Conservation (phyloP, 2,113 vertebrate species). For the Cheirogaleus medius region DNA sequence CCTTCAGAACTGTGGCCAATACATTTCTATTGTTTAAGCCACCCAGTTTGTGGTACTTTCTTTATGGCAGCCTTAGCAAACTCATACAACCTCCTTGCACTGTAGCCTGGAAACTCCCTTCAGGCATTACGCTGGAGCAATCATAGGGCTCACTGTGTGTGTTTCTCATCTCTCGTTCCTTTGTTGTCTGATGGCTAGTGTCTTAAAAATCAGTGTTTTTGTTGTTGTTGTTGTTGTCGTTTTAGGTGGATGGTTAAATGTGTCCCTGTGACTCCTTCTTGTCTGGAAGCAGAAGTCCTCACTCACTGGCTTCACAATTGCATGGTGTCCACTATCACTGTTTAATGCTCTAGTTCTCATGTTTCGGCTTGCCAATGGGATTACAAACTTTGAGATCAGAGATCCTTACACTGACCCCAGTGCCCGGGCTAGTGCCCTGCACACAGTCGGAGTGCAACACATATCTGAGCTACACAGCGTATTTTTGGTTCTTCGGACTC, state of each 20-base stretch:
- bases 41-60: background rate
- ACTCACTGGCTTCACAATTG: background rate
- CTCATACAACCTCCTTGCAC: background rate
- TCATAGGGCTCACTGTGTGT: background rate
- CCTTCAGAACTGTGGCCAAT: background rate
- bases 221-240: background rate
- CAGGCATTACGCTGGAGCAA: background rate
- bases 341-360: background rate
- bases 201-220: background rate
- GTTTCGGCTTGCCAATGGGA: background rate
- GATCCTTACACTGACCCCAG: background rate
- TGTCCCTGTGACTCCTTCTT: background rate
- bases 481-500: conserved; percentile 19
- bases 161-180: background rate
- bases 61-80: background rate
- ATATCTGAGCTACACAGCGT: background rate
- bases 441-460: background rate
- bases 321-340: background rate
- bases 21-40: background rate
- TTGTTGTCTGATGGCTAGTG: background rate
- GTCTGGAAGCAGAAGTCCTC: background rate
- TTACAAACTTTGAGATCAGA: background rate
- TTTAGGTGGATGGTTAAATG: background rate
- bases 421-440: no score
- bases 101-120: background rate